Evolutionary conservation across 2,888 invertebrate species (phyloP).

Genomic region (Pseudococcus jackbeardsleyi): DNA sequence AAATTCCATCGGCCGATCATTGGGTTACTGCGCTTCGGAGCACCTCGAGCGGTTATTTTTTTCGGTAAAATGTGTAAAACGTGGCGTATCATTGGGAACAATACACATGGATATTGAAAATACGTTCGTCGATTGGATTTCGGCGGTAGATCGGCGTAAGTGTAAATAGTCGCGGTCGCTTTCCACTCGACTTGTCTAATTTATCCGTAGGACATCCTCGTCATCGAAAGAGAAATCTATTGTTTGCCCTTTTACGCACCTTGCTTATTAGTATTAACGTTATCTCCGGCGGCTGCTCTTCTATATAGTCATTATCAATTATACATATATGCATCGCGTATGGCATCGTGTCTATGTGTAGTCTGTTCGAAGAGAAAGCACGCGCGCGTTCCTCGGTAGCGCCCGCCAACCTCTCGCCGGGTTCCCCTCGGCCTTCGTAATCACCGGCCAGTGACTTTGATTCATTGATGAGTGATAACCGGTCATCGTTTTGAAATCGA

Average conservation of each 20-base stretch:
- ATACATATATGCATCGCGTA: conserved; percentile 37
- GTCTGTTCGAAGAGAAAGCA: conserved; percentile 47
- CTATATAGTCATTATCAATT: conserved; percentile 50
- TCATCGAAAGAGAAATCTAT: conserved; percentile 59
- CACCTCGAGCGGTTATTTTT: not conserved
- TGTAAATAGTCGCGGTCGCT: conserved; percentile 10
- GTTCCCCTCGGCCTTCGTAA: not conserved
- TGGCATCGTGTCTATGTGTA: not conserved
- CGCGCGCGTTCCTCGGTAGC: conserved; percentile 35
- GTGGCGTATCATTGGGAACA: conserved; percentile 7
- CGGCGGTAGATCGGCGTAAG: not conserved
- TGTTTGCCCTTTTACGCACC: conserved; percentile 59
- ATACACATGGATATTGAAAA: not conserved
- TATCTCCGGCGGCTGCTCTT: conserved; percentile 45
- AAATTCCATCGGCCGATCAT: conserved; percentile 2
- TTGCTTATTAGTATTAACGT: conserved; percentile 50
- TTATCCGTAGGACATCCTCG: conserved; percentile 43
- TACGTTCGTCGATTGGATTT: not conserved
- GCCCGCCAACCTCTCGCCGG: not conserved
- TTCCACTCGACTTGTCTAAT: conserved; percentile 47
- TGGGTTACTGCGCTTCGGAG: not conserved
- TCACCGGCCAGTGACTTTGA: conserved; percentile 49
- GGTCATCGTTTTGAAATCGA: conserved; percentile 36
- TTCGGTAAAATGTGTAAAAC: conserved; percentile 8
- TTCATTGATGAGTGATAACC: conserved; percentile 56